Percentiles rank a stretch among this genome's conserved stretches.
These are phyloP conservation scores for Taxidea taxus DNA, from an alignment of 2,113 vertebrate species.

Conservation along the genomic window DNA sequence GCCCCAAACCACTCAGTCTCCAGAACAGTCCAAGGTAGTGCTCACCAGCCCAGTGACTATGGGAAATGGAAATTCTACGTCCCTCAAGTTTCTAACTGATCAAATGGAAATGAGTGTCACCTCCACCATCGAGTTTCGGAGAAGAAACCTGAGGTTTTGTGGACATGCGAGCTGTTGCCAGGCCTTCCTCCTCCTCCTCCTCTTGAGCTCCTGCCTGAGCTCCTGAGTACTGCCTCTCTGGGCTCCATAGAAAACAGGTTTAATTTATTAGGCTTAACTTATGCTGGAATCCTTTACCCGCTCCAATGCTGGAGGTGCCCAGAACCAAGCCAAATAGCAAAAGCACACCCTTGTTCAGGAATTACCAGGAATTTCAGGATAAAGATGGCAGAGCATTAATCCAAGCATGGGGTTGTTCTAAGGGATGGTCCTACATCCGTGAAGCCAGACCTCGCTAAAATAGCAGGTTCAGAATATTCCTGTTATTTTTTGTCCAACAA, in stretches of 20 bases:
- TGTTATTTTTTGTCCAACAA: not conserved
- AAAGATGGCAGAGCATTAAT: not conserved
- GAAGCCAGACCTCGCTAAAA: not conserved
- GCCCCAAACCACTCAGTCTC: too few relatives aligned
- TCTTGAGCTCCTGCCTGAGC: not conserved
- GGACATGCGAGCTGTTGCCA: rapidly evolving
- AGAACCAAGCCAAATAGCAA: not conserved
- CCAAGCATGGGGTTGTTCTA: not conserved
- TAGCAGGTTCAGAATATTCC: not conserved
- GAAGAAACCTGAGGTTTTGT: not conserved
- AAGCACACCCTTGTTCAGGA: not conserved
- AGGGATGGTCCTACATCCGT: rapidly evolving
- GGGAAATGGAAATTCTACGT: not conserved
- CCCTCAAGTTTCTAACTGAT: not conserved
- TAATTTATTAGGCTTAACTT: not conserved
- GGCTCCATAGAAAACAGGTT: not conserved
- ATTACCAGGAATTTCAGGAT: not conserved
- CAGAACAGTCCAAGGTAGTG: too few relatives aligned
- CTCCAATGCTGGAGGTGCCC: rapidly evolving
- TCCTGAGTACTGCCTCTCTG: not conserved
- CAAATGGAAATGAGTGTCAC: too few relatives aligned
- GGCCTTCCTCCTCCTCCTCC: not conserved
- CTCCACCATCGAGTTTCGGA: too few relatives aligned
- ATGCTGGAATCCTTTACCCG: not conserved
- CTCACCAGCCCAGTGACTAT: rapidly evolving